Evolutionary conservation across 2,113 vertebrate species (phyloP), one percentile per base, ranked within the genome.

Genomic region (Tonatia bakeri): DNA sequence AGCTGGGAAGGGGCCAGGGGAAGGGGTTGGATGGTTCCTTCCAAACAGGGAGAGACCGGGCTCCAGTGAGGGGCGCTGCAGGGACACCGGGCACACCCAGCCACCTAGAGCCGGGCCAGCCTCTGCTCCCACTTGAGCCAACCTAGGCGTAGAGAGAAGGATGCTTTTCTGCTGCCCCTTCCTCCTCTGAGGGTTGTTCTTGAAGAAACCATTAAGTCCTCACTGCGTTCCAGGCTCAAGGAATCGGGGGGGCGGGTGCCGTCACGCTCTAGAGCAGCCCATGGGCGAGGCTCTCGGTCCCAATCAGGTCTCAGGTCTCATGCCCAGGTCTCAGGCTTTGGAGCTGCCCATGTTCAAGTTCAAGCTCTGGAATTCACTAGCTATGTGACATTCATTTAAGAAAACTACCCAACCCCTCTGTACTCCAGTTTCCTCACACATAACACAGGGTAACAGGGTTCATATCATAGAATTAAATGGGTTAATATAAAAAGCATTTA

Each of bases 1-100:
- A 1, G 97, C 95, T 94, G 92, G 94, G 96, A 77, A 75, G 88
- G 83, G 73, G 84, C 38, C 12, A 26, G 64, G 90, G 69, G 50
- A n/a, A 24, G 24, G 52, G 52, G n/a, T 3, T 24, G 1, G 50
- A 38, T 8, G 69, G 96, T 61, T 65, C 97, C 86, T 94, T 85
- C 69, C 59, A 4, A 45, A 50, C 38, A 33, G 36, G 67, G 50
- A 2, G 24, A 59, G 50, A 12, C 69, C 70, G 26, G 1, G 67
- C 24, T 50, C 75, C 5, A 4, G 43, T 0, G 7, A 33, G 40
- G 77, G 79, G 72, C 24, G 13, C 38, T 0, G 9, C 28, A 7
- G 52, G 10, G 82, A 73, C 52, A 1, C 0, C 0, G 31, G 26
- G 14, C 65, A 50, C 40, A 3, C 11, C 45, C 2, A 0, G 3